A percentile compares a stretch with the other conserved stretches of the same genome.
These are phyloP conservation scores for Unio delphinus DNA, from an alignment of 2,888 invertebrate species.

Conservation along the genomic window DNA sequence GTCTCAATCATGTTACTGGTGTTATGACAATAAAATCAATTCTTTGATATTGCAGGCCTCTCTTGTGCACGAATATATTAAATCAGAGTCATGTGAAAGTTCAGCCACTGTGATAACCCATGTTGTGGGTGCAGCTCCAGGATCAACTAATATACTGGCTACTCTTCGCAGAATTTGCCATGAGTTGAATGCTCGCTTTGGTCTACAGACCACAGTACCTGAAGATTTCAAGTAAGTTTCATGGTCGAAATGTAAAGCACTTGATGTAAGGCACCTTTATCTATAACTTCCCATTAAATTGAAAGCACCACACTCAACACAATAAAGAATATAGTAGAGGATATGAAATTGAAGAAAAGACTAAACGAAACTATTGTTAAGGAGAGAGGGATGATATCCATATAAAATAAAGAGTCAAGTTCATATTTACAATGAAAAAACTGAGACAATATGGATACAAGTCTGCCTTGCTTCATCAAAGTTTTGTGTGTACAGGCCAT, in stretches of 20 bases:
- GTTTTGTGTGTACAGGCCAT: no score
- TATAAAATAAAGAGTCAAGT: no score
- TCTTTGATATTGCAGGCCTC: constrained; percentile 45
- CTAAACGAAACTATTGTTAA: no score
- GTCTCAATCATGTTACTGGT: no score
- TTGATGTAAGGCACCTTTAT: not conserved
- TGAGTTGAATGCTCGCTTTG: constrained; percentile 58
- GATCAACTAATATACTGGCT: constrained; percentile 61
- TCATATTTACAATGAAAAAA: no score
- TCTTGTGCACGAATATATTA: constrained; percentile 47
- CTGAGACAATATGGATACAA: not conserved
- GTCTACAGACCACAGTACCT: constrained; percentile 49
- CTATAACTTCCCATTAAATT: not conserved
- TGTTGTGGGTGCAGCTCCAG: constrained; percentile 67
- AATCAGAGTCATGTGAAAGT: constrained; percentile 39
- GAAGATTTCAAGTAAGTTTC: constrained; percentile 65
- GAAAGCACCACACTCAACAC: not conserved
- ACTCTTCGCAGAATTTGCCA: constrained; percentile 60
- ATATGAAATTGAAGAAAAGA: no score
- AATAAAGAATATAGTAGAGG: not conserved
- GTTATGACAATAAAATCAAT: not conserved
- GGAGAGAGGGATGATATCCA: no score
- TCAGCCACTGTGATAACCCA: constrained; percentile 55
- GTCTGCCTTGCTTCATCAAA: not conserved
- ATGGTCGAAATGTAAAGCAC: not conserved